phyloP scores from a whole-genome alignment of 2,113 vertebrate genomes.

The Daphoenositta chrysoptera region DNA sequence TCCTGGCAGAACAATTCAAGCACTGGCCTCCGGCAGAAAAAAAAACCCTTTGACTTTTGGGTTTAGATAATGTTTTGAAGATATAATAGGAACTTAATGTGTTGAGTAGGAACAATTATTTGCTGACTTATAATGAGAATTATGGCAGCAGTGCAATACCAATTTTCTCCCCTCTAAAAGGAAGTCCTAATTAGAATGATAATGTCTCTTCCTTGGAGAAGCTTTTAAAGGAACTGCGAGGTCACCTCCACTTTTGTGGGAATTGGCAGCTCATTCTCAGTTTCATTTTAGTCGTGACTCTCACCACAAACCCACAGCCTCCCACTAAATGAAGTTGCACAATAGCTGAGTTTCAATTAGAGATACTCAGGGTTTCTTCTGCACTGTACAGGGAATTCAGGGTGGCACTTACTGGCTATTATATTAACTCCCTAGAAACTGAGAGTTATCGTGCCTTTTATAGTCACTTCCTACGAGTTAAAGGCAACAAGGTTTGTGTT shows the following conservation, averaged over 20 bases:
- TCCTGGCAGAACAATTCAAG: not conserved
- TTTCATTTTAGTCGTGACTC: not conserved
- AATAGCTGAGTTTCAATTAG: not conserved
- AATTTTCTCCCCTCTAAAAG: not conserved
- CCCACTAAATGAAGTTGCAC: not conserved
- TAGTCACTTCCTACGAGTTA: not conserved
- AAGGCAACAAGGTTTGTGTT: not conserved
- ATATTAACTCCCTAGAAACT: not conserved
- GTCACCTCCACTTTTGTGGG: slow-evolving; percentile 17
- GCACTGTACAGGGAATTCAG: not conserved
- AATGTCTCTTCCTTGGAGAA: not conserved
- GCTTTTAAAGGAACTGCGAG: not conserved
- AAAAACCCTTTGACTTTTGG: not conserved
- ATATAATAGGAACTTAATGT: not conserved
- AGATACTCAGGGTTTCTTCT: not conserved
- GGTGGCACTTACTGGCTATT: not conserved
- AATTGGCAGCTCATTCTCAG: not conserved
- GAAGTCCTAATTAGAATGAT: slow-evolving; percentile 6
- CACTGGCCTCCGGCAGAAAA: not conserved
- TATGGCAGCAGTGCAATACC: not conserved
- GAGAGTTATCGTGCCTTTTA: not conserved
- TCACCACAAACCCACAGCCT: not conserved
- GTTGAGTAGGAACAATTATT: not conserved
- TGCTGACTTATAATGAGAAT: not conserved
- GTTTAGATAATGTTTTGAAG: not conserved